Percentiles rank a stretch among this genome's conserved stretches.
phyloP scores from a whole-genome alignment of 2,888 invertebrate genomes.

The Didymodactylos carnosus region DNA sequence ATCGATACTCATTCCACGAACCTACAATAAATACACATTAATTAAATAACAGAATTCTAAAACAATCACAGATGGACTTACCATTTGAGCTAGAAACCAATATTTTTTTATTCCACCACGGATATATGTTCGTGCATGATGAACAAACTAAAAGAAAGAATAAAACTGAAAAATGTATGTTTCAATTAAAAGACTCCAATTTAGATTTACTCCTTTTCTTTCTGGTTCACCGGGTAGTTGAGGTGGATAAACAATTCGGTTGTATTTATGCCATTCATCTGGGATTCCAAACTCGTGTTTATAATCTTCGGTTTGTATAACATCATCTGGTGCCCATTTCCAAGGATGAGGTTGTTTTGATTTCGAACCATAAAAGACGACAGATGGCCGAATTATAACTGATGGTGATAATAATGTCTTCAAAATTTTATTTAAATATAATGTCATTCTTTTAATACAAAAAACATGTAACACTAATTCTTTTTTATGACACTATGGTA shows the following conservation, averaged over 20 bases:
- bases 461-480: too few relatives aligned
- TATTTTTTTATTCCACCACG: neutral
- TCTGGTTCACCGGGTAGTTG: neutral
- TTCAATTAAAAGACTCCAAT: too few relatives aligned
- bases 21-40: constrained; percentile 37
- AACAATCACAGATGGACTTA: neutral
- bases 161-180: neutral
- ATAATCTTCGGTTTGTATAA: neutral
- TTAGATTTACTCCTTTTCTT: constrained; percentile 3
- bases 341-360: too few relatives aligned
- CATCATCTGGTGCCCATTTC: neutral
- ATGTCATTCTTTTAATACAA: too few relatives aligned
- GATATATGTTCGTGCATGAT: neutral
- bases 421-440: too few relatives aligned
- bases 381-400: too few relatives aligned
- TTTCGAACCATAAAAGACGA: too few relatives aligned
- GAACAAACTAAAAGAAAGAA: neutral
- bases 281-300: neutral
- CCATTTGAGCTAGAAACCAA: neutral
- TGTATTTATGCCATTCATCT: constrained; percentile 10
- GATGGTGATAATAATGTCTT: too few relatives aligned
- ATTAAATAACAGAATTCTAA: too few relatives aligned
- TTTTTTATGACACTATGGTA: too few relatives aligned
- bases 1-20: constrained; percentile 75
- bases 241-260: constrained; percentile 14